Conservation (phyloP, 2,888 invertebrate genomes). For the Imbricaverruca yamaguchii region DNA sequence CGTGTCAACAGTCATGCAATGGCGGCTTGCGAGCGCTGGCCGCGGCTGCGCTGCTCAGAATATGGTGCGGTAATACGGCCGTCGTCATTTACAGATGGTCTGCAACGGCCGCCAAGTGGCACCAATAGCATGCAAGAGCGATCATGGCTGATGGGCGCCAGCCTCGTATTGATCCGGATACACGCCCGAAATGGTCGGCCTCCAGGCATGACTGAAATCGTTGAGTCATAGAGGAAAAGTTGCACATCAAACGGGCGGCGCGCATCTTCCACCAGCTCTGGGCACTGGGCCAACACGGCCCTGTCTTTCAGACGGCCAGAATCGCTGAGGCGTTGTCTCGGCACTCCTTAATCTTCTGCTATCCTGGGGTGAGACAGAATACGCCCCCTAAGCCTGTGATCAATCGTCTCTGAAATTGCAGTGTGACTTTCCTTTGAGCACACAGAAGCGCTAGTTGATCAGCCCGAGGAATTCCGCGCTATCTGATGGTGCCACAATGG, state of each 20-base stretch:
- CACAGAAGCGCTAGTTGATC: neutral
- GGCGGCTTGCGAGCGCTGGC: neutral
- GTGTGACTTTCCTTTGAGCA: neutral
- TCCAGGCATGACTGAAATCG: too few relatives aligned
- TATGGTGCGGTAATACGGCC: neutral
- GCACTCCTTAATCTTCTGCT: too few relatives aligned
- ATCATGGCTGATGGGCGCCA: neutral
- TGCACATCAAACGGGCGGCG: too few relatives aligned
- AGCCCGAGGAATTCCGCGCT: neutral
- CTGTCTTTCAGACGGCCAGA: too few relatives aligned
- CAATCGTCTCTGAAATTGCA: neutral
- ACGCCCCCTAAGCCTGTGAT: neutral
- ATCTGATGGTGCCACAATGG: conserved; percentile 6
- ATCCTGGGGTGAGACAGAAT: too few relatives aligned
- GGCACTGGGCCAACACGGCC: too few relatives aligned
- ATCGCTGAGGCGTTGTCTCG: too few relatives aligned
- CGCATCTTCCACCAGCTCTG: too few relatives aligned
- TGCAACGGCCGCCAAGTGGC: neutral
- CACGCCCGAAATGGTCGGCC: too few relatives aligned
- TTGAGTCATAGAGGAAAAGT: too few relatives aligned
- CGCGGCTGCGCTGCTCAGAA: neutral
- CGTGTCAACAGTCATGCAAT: neutral
- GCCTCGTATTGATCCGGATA: neutral
- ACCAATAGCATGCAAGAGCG: neutral
- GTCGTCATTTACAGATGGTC: neutral